Base-by-base conservation (phyloP, 2,888 invertebrate genomes). In the Agrenia bidenticulata region DNA sequence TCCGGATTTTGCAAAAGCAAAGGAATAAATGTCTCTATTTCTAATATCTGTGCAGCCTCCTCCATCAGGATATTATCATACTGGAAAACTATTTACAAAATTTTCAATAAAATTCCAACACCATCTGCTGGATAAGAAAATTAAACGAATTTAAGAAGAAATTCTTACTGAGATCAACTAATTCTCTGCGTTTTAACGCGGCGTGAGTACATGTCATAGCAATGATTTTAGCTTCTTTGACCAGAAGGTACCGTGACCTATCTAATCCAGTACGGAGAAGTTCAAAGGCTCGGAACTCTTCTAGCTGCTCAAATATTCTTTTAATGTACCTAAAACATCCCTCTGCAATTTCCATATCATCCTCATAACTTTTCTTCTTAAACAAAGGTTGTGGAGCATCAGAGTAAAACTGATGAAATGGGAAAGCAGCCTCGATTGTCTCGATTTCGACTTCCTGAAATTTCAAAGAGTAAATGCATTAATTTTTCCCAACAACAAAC, bases 171-270 rank as follows among this genome's bases (percentile, higher is more conserved):
- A 95, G 88, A 79, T 94, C 92, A 0, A 99, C 98, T 2, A 99
- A 83, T 80, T 99, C 99, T 59, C 94, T 89, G 27, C 99, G 85
- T 79, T 98, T 96, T 13, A 99, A 83, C 0, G 99, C 99, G 0
- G 99, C 99, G 81, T 99, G 99, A 0, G 99, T 99, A 82, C 99
- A 99, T 0, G 99, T 99, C 99, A 99, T 99, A 1, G 99, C 99
- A 76, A 99, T 99, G 62, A 99, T 96, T 82, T 98, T 99, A 0
- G 99, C 98, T 80, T 99, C 99, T 79, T 96, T 95, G 0, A 99
- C 97, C 60, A 99, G 83, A 63, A 99, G 83, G 81, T 99, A 99
- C 78, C 74, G 96, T 93, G 97, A 94, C 55, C 99, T 84, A 80
- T 99, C 99, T 55, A 95, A 82, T 0, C 99, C 99, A 56, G 94